Conservation (phyloP, 1,140 invertebrate genomes). For the Calycopis cecrops region DNA sequence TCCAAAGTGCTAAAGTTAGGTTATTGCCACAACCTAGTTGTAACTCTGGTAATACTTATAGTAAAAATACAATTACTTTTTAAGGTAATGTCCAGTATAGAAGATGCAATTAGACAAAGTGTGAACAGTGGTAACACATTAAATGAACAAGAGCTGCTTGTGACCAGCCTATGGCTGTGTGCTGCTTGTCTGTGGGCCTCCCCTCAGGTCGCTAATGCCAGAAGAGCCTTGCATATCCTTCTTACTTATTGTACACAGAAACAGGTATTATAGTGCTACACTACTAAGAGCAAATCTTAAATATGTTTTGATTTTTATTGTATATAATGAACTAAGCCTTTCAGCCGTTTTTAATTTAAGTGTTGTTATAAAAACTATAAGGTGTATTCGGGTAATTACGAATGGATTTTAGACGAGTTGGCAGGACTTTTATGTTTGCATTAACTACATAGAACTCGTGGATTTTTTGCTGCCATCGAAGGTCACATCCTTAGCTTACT, state of each 20-base stretch:
- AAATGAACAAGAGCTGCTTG: constrained; percentile 7
- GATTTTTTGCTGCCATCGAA: too few species aligned
- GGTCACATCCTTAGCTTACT: too few species aligned
- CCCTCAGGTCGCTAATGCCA: constrained; percentile 6
- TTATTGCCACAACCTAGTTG: too few species aligned
- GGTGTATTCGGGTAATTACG: too few species aligned
- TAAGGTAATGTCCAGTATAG: constrained; percentile 14
- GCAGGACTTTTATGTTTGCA: too few species aligned
- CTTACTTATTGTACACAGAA: constrained; percentile 4
- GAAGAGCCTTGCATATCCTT: constrained; percentile 10
- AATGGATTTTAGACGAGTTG: too few species aligned
- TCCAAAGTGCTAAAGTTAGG: too few species aligned
- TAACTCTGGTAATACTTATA: too few species aligned
- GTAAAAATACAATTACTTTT: too few species aligned
- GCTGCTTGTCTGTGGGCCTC: constrained; percentile 16
- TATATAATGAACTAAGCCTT: background rate
- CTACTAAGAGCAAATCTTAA: too few species aligned
- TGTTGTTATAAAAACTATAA: background rate
- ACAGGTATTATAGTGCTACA: too few species aligned
- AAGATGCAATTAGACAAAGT: constrained; percentile 9
- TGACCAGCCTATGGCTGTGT: constrained; percentile 15
- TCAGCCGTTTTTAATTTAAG: background rate
- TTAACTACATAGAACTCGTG: too few species aligned
- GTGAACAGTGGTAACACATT: constrained; percentile 5
- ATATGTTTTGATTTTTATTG: background rate